Percentiles rank a stretch among this genome's conserved stretches.
Conservation (phyloP, 2,888 invertebrate genomes). For the Drosophila falleni region DNA sequence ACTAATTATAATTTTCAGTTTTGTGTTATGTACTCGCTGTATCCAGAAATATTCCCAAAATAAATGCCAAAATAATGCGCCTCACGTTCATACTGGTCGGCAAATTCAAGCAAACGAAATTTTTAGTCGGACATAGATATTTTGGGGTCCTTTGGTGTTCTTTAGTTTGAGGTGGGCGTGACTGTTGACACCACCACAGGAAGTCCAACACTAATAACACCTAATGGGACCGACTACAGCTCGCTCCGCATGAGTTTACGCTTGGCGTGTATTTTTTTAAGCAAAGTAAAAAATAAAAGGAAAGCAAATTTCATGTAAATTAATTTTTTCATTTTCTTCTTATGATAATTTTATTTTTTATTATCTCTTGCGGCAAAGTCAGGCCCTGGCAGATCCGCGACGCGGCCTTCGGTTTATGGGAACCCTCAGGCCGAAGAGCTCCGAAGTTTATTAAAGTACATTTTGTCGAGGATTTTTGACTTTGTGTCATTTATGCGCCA, state of each 20-base stretch:
- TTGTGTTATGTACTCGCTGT: conserved; percentile 10
- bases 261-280: conserved; percentile 53
- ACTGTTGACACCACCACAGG: conserved; percentile 38
- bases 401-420: conserved; percentile 26
- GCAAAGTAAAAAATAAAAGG: conserved; percentile 27
- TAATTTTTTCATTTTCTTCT: conserved; percentile 66
- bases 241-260: conserved; percentile 2
- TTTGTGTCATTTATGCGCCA: conserved; percentile 67
- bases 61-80: not conserved
- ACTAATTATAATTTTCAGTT: conserved; percentile 9
- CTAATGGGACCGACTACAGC: conserved; percentile 44
- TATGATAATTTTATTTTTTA: conserved; percentile 62
- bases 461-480: conserved; percentile 64
- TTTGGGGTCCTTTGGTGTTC: not conserved
- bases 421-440: conserved; percentile 4
- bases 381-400: conserved; percentile 22
- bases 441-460: conserved; percentile 60
- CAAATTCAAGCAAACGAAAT: conserved; percentile 14
- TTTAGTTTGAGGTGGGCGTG: conserved; percentile 33
- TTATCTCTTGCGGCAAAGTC: conserved; percentile 49
- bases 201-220: conserved; percentile 61
- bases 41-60: not conserved
- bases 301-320: conserved; percentile 70
- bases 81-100: not conserved
- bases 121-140: conserved; percentile 20